Evolutionary conservation across 2,888 invertebrate genomes (phyloP).

Genomic region (Caenorhabditis sp.): DNA sequence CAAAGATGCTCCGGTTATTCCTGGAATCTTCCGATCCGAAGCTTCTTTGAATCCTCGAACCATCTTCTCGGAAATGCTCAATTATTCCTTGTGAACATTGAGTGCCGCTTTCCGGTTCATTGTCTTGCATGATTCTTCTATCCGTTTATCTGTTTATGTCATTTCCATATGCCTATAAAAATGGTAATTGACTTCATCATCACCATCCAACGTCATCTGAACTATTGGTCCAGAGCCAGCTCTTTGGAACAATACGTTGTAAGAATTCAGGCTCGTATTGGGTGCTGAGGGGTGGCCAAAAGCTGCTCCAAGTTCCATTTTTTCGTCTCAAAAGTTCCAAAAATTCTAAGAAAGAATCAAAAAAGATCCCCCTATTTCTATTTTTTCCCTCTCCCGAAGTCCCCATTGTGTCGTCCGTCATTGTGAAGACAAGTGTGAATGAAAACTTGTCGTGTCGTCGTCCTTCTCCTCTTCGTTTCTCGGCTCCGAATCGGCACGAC

Average conservation of each 20-base stretch:
- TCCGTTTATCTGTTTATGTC: too few species aligned
- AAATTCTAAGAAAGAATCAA: neutral
- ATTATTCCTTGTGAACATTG: neutral
- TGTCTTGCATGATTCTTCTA: too few species aligned
- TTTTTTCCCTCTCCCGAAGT: neutral
- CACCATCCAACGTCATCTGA: too few species aligned
- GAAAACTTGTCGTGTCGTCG: conserved; percentile 6
- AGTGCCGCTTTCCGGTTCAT: neutral
- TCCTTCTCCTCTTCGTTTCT: too few species aligned
- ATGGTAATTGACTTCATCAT: neutral
- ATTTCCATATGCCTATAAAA: neutral
- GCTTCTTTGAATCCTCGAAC: neutral
- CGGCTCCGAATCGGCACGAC: neutral
- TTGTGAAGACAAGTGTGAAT: conserved; percentile 14
- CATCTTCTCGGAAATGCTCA: neutral
- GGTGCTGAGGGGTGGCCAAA: too few species aligned
- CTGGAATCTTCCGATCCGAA: neutral
- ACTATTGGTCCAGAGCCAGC: too few species aligned
- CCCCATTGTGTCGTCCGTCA: conserved; percentile 23
- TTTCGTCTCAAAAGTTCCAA: neutral
- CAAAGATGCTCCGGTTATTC: conserved; percentile 8
- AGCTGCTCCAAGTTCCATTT: too few species aligned
- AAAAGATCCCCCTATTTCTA: neutral
- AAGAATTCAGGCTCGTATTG: too few species aligned
- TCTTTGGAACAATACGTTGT: too few species aligned